phyloP scores from a whole-genome alignment of 2,113 vertebrate species.

The Polyodon spathula region DNA sequence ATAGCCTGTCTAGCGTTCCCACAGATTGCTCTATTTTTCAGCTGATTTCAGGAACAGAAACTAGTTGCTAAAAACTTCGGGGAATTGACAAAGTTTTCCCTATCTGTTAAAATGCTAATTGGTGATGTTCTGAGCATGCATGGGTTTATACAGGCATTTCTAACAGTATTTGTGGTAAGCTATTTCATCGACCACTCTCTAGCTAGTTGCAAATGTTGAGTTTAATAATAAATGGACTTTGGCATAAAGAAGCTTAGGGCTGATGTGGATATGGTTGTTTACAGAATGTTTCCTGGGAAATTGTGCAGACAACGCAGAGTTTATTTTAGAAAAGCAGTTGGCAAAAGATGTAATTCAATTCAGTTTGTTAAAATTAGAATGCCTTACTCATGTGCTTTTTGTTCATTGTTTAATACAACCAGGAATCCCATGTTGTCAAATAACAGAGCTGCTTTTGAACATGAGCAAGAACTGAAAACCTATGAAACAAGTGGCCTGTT shows the following conservation, averaged over 20 bases:
- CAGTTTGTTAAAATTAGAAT: conserved; percentile 26
- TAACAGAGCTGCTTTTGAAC: not conserved
- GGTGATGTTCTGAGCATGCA: not conserved
- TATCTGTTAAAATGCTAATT: not conserved
- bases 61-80: not conserved
- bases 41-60: not conserved
- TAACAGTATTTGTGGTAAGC: not conserved
- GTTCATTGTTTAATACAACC: not conserved
- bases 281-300: conserved; percentile 26
- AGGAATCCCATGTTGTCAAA: not conserved
- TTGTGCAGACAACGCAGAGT: conserved; percentile 11
- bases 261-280: conserved; percentile 16
- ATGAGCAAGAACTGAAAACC: not conserved
- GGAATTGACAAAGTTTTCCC: not conserved
- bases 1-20: not conserved
- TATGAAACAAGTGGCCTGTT: not conserved
- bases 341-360: conserved; percentile 24
- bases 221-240: not conserved
- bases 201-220: not conserved
- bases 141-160: not conserved
- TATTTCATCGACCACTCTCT: not conserved
- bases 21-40: not conserved
- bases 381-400: conserved; percentile 4
- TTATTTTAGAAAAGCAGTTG: conserved; percentile 24
- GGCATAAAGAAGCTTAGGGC: not conserved